These are phyloP conservation scores for Amphibalanus amphitrite DNA, from an alignment of 1,140 invertebrate species.

Conservation along the genomic window DNA sequence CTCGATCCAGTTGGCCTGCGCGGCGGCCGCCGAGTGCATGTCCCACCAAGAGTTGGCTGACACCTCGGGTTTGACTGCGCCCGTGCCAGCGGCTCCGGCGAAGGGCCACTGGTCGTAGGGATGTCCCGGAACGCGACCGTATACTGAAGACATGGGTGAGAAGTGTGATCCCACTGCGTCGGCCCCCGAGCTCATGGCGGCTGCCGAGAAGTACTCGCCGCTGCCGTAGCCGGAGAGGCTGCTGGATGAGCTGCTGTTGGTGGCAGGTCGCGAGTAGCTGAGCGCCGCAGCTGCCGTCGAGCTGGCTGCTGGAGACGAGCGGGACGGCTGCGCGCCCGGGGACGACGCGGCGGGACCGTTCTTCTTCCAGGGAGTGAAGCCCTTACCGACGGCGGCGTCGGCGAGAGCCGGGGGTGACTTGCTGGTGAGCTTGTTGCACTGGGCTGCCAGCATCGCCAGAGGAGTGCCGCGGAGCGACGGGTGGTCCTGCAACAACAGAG, in stretches of 20 bases:
- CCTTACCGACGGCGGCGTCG: constrained; percentile 89
- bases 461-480: constrained; percentile 83
- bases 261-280: constrained; percentile 12
- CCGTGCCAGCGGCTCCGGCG: constrained; percentile 34
- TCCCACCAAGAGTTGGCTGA: constrained; percentile 63
- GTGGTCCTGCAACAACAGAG: constrained; percentile 52
- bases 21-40: constrained; percentile 51
- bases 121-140: constrained; percentile 28
- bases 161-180: constrained; percentile 37
- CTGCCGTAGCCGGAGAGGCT: constrained; percentile 4
- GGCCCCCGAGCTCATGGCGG: constrained; percentile 17
- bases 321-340: constrained; percentile 11
- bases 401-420: constrained; percentile 88
- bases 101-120: constrained; percentile 94
- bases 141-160: no score
- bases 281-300: constrained; percentile 18
- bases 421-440: constrained; percentile 90
- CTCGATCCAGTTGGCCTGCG: constrained; percentile 51
- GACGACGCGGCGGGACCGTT: constrained; percentile 10
- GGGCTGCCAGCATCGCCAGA: constrained; percentile 88
- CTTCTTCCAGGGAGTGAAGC: constrained; percentile 93
- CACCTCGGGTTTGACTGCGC: constrained; percentile 50
- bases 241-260: no score
- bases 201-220: constrained; percentile 6
- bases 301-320: neutral